phyloP scores from a whole-genome alignment of 2,888 invertebrate genomes.

The Eudasyphora cyanicolor region DNA sequence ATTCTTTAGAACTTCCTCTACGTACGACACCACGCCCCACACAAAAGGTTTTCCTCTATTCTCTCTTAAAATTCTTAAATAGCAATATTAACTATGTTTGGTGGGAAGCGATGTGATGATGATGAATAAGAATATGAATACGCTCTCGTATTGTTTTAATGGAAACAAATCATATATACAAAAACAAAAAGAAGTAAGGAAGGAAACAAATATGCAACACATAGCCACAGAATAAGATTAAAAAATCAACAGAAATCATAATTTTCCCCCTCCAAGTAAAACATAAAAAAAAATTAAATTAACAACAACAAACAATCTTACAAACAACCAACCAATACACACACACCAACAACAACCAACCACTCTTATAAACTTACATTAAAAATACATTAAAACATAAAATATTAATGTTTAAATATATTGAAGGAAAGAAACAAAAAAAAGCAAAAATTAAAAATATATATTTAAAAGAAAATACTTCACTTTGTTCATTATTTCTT shows the following conservation, averaged over 20 bases:
- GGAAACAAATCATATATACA: conserved; percentile 25
- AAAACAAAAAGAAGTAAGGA: conserved; percentile 4
- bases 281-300: not conserved
- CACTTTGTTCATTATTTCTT: conserved; percentile 23
- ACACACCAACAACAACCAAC: not conserved
- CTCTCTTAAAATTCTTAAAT: conserved; percentile 21
- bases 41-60: not conserved
- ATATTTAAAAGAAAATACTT: conserved; percentile 22
- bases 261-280: conserved; percentile 30
- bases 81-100: conserved; percentile 56
- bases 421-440: conserved; percentile 48
- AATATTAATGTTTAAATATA: conserved; percentile 65
- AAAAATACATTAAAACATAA: conserved; percentile 61
- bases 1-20: not conserved
- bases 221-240: not conserved
- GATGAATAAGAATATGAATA: conserved; percentile 18
- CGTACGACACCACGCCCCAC: not conserved
- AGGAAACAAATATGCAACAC: not conserved
- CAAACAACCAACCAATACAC: too few relatives aligned
- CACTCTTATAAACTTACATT: conserved; percentile 58
- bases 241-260: not conserved
- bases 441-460: conserved; percentile 40
- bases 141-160: conserved; percentile 60
- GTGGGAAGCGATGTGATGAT: conserved; percentile 17
- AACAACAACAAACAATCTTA: conserved; percentile 17